These are phyloP conservation scores for Phainopepla nitens DNA, from an alignment of 2,113 vertebrate genomes.

Conservation along the genomic window DNA sequence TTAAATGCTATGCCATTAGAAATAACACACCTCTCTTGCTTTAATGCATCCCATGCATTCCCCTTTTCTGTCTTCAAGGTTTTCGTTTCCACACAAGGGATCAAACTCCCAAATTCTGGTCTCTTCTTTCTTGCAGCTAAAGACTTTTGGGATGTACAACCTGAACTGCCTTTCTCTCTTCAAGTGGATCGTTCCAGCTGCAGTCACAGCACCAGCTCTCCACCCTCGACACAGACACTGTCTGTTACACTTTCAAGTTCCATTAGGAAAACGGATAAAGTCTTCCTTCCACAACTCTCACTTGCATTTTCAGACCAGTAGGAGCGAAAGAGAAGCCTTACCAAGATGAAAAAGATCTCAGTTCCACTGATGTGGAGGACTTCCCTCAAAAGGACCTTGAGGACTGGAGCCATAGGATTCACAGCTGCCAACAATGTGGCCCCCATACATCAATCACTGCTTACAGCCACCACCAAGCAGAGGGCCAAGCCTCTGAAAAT, in stretches of 20 bases:
- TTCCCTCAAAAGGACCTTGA: background rate
- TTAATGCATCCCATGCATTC: background rate
- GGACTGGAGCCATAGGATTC: background rate
- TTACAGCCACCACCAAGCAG: background rate
- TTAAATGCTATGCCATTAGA: background rate
- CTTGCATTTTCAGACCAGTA: background rate
- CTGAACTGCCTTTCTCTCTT: background rate
- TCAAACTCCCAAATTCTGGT: background rate
- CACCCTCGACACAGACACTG: background rate
- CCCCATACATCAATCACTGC: background rate
- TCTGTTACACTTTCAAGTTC: background rate
- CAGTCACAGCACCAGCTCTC: background rate
- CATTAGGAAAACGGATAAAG: background rate
- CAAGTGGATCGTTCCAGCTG: background rate
- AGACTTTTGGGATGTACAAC: background rate
- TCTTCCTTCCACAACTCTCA: background rate
- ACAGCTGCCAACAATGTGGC: background rate
- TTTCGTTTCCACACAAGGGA: background rate
- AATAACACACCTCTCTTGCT: background rate
- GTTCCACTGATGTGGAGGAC: background rate
- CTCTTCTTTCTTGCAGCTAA: background rate
- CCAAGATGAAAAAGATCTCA: background rate
- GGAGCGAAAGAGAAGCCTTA: background rate
- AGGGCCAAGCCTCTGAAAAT: background rate
- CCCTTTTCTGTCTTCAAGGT: background rate